Conservation (phyloP, 2,113 vertebrate genomes). For the Falco punctatus region DNA sequence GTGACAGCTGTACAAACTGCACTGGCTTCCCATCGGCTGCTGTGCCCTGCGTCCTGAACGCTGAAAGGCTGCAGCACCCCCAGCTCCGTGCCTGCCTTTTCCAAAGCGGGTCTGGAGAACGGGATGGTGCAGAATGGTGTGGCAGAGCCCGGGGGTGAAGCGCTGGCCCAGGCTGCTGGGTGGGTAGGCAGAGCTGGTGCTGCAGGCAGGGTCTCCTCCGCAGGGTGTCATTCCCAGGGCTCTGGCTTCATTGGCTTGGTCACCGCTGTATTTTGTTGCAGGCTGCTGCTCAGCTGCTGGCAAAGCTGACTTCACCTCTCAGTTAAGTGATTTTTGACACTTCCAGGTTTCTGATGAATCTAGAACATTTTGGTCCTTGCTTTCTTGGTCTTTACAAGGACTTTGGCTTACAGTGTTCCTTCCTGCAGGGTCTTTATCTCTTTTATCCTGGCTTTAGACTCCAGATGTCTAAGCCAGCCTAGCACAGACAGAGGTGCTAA, state of each 20-base stretch:
- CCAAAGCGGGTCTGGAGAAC: background rate
- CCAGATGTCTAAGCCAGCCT: background rate
- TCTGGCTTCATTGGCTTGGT: background rate
- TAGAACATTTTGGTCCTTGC: background rate
- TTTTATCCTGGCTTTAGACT: background rate
- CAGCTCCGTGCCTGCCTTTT: background rate
- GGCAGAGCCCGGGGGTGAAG: background rate
- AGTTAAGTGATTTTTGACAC: background rate
- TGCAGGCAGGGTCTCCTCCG: background rate
- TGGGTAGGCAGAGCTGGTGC: background rate
- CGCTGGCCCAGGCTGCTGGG: background rate
- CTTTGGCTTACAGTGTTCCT: background rate
- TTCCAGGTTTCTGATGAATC: background rate
- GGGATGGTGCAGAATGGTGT: background rate
- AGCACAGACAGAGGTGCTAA: background rate
- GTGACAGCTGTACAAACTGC: rapidly evolving
- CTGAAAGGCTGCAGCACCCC: background rate
- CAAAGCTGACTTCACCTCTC: background rate
- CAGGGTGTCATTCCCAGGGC: background rate
- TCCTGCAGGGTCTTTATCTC: background rate
- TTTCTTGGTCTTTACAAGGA: background rate
- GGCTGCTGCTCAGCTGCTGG: background rate
- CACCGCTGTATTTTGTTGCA: background rate
- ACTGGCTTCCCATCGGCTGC: background rate
- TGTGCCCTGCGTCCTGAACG: background rate